Base-by-base conservation (phyloP, 92 coral and sea anemone genomes). In the Actinostola sp. region DNA sequence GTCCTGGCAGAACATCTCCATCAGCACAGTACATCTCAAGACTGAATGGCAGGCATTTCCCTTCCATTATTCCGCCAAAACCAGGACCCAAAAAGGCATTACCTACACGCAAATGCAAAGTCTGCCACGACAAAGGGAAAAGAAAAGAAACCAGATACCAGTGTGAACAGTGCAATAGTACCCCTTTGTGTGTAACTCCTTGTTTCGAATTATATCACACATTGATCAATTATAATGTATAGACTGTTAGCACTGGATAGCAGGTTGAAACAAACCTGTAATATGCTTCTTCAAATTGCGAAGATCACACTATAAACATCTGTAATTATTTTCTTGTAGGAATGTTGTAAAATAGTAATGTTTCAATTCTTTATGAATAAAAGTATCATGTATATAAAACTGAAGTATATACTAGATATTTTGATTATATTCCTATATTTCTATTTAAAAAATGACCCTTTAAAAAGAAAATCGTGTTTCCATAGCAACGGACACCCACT, bases 21-120 rank as follows among this genome's bases (percentile, higher is more conserved):
- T n/a, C n/a, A n/a, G n/a, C n/a, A n/a, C n/a, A n/a, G n/a, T n/a
- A n/a, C n/a, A n/a, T n/a, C n/a, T n/a, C n/a, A n/a, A n/a, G 66
- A 14, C 24, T 71, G 12, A 79, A 50, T 30, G 71, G 79, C 30
- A 70, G 72, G 46, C 71, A 70, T 24, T 63, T 79, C 38, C 57
- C 64, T 28, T 1, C 59, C 7, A 15, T 9, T 11, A 79, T 69
- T 42, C 32, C 78, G 8, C 78, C 84, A 51, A 59, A 57, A 42
- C 63, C 70, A 14, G 77, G 84, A 11, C 35, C 70, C 23, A 66
- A 30, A 35, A 79, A 79, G 36, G 43, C 52, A 19, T 13, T 42
- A n/a, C 61, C 83, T 51, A 49, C 77, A 16, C 34, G 58, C 25
- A 24, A 15, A 20, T 70, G 84, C 78, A 79, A 70, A 46, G 84